Evolutionary conservation across 2,797 vertebrate genomes (phyloP).

Genomic region (Pipistrellus pygmaeus): DNA sequence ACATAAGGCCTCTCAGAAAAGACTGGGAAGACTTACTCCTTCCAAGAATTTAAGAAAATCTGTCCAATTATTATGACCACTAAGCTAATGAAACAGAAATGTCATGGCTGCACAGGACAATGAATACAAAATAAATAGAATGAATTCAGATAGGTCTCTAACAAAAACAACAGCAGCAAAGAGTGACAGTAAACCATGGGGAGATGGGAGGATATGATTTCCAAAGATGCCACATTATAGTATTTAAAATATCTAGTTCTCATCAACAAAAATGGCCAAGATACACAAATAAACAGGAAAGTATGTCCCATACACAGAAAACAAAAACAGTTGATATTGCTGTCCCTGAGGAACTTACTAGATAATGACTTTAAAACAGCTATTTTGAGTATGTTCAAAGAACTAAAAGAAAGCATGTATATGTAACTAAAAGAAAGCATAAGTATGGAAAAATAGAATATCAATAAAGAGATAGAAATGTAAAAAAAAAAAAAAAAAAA

Average conservation of each 20-base stretch:
- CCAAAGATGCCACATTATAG: neutral
- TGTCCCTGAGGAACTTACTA: neutral
- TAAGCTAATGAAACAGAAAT: neutral
- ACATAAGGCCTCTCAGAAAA: neutral
- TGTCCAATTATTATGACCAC: neutral
- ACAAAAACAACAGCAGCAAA: neutral
- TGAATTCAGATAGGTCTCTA: neutral
- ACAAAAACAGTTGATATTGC: neutral
- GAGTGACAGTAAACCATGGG: neutral
- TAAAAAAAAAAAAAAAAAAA: neutral
- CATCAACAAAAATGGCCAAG: slow-evolving; percentile 16
- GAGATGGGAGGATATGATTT: neutral
- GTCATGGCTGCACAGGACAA: neutral
- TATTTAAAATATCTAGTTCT: neutral
- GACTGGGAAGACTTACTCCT: neutral
- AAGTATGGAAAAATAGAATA: slow-evolving; percentile 18
- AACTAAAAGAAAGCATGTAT: neutral
- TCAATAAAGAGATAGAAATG: neutral
- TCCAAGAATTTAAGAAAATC: neutral
- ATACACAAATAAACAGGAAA: neutral
- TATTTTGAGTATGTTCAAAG: slow-evolving; percentile 1
- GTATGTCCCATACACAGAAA: neutral
- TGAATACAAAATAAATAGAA: neutral
- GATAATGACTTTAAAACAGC: neutral
- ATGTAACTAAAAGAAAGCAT: neutral